These are phyloP conservation scores for Eucera pruinosa DNA, from an alignment of 2,888 invertebrate species.

Conservation along the genomic window DNA sequence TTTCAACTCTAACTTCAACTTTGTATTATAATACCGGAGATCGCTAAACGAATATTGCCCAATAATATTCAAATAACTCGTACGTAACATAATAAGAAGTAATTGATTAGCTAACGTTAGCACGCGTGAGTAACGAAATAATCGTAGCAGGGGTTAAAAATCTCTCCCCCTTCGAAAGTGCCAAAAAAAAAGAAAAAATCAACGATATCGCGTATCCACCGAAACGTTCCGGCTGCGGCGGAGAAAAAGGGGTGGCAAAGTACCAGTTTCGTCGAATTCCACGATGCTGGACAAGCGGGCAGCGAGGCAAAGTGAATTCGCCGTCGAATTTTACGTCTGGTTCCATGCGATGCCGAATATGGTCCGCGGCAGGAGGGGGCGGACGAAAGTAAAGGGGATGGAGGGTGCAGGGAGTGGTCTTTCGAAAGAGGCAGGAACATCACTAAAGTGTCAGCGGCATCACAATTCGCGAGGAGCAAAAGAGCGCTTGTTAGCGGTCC, in stretches of 20 bases:
- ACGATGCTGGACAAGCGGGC: slow-evolving; percentile 1
- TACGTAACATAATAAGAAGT: too few species aligned
- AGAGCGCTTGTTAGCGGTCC: slow-evolving; percentile 82
- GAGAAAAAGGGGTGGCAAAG: not conserved
- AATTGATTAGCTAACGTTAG: too few species aligned
- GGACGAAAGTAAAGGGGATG: slow-evolving; percentile 20
- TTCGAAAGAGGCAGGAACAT: slow-evolving; percentile 79
- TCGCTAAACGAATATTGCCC: too few species aligned
- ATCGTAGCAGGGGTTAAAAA: too few species aligned
- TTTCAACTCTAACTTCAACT: too few species aligned
- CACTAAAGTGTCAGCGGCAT: slow-evolving; percentile 84
- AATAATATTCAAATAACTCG: too few species aligned
- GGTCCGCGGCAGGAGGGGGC: slow-evolving; percentile 36
- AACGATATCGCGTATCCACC: not conserved
- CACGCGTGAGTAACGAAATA: too few species aligned
- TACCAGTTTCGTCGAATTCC: slow-evolving; percentile 42
- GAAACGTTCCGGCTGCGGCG: not conserved
- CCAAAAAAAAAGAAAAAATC: not conserved
- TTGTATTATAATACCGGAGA: too few species aligned
- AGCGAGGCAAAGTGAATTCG: slow-evolving; percentile 52
- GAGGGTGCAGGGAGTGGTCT: slow-evolving; percentile 37
- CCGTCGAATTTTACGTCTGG: slow-evolving; percentile 67
- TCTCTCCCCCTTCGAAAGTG: not conserved
- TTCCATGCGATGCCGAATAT: slow-evolving; percentile 64
- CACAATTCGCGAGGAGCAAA: slow-evolving; percentile 83